A percentile compares a stretch with the other conserved stretches of the same genome.
Evolutionary conservation across 1,140 invertebrate species (phyloP).

Genomic region (Asobara japonica): DNA sequence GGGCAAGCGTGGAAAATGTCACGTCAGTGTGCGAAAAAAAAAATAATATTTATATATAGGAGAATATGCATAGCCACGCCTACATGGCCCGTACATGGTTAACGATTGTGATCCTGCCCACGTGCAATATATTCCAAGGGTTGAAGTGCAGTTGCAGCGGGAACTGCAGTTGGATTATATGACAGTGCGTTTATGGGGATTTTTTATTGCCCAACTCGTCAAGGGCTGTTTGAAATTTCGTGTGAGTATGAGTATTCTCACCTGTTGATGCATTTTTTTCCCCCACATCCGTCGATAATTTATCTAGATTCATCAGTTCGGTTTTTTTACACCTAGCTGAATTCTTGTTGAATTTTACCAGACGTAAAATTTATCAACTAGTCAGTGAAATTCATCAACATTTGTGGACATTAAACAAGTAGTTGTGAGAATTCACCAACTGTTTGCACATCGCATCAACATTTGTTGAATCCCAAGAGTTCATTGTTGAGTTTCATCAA

Average conservation of each 20-base stretch:
- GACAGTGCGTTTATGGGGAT: neutral
- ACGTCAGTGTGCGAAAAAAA: conserved; percentile 8
- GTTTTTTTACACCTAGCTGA: neutral
- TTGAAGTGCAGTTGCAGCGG: neutral
- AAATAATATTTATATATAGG: neutral
- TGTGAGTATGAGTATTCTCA: neutral
- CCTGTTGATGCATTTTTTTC: neutral
- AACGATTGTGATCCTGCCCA: neutral
- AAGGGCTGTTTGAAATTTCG: neutral
- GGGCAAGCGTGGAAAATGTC: conserved; percentile 25
- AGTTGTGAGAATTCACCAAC: too few relatives aligned
- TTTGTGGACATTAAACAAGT: too few relatives aligned
- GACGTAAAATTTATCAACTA: too few relatives aligned
- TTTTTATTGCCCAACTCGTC: neutral
- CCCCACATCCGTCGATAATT: neutral
- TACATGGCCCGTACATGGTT: neutral
- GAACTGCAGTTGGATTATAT: neutral
- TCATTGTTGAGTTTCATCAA: too few relatives aligned
- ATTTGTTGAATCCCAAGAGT: too few relatives aligned
- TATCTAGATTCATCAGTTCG: neutral
- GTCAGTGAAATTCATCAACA: too few relatives aligned
- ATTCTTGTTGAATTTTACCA: too few relatives aligned
- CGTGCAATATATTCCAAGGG: neutral
- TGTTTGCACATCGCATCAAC: too few relatives aligned
- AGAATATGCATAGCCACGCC: neutral